Evolutionary conservation across 2,113 vertebrate species (phyloP).

Genomic region (Anhinga rufa): DNA sequence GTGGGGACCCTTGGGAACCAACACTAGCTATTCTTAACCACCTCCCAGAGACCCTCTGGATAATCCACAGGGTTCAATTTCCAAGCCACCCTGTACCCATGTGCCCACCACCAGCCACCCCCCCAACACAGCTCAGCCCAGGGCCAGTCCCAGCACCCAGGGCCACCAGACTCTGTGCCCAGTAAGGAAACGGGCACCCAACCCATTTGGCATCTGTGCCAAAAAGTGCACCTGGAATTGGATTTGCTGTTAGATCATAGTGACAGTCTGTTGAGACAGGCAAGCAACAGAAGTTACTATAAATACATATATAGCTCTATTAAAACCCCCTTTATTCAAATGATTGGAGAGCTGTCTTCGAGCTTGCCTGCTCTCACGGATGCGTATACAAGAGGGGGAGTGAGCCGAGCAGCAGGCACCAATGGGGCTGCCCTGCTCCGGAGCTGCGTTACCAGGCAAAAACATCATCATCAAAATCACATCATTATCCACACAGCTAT

Average conservation of each 20-base stretch:
- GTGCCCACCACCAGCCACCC: background rate
- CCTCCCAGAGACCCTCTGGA: background rate
- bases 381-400: background rate
- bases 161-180: background rate
- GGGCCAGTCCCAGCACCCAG: background rate
- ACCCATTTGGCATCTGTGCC: background rate
- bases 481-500: background rate
- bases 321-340: background rate
- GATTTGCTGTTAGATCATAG: background rate
- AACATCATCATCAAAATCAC: background rate
- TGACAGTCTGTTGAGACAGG: background rate
- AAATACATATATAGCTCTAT: background rate
- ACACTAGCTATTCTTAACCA: background rate
- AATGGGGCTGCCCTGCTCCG: background rate
- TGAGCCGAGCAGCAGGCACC: background rate
- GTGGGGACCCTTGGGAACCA: background rate
- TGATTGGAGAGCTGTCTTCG: background rate
- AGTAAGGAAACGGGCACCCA: background rate
- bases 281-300: background rate
- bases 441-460: background rate
- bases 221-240: background rate
- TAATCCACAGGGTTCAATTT: background rate
- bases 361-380: background rate
- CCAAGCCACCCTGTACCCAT: background rate
- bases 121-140: background rate